phyloP scores from a whole-genome alignment of 2,113 vertebrate species.

The Saccopteryx bilineata region DNA sequence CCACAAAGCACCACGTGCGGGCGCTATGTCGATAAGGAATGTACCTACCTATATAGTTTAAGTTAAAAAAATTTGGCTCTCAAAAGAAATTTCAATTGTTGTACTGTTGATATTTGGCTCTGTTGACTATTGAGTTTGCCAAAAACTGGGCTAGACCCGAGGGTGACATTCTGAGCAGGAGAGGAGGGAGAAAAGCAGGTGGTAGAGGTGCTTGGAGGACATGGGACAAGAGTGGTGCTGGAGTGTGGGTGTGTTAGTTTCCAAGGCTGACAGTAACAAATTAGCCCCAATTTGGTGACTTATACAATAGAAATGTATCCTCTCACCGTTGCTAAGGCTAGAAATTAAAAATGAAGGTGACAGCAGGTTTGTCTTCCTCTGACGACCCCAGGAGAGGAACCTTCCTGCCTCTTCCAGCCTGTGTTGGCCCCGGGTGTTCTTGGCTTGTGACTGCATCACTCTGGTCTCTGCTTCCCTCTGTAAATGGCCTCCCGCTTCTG shows the following conservation, averaged over 20 bases:
- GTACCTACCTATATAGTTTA: too few species aligned
- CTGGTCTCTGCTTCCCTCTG: neutral
- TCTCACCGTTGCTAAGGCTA: neutral
- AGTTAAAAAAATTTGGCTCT: too few species aligned
- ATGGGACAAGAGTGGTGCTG: neutral
- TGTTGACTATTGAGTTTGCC: too few species aligned
- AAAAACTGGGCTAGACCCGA: neutral
- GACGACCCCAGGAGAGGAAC: neutral
- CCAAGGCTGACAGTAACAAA: too few species aligned
- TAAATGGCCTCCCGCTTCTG: neutral
- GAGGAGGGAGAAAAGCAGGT: neutral
- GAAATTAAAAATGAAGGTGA: neutral
- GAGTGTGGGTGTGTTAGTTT: fast-evolving
- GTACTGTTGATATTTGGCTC: too few species aligned
- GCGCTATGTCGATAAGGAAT: too few species aligned
- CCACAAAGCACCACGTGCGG: too few species aligned
- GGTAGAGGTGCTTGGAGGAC: fast-evolving
- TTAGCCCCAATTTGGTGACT: neutral
- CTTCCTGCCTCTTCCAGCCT: neutral
- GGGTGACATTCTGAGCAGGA: neutral
- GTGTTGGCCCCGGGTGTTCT: neutral
- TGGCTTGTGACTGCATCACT: neutral
- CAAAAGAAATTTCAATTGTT: too few species aligned
- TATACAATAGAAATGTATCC: neutral
- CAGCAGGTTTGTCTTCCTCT: fast-evolving